Evolutionary conservation across 1,140 invertebrate genomes (phyloP).

Genomic region (Lineus longissimus): DNA sequence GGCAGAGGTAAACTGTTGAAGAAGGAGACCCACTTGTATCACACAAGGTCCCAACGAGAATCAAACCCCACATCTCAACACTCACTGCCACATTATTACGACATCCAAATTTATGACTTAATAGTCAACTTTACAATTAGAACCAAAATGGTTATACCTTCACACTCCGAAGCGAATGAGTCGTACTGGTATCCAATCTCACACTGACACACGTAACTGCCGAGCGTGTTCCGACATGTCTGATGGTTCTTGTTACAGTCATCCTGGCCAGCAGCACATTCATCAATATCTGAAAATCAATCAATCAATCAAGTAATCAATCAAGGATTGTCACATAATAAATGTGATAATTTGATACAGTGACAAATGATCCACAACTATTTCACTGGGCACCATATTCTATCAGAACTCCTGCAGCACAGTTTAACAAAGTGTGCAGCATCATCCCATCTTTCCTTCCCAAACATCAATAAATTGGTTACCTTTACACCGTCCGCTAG

Average conservation of each 20-base stretch:
- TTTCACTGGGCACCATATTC: too few relatives aligned
- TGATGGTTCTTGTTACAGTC: slow-evolving; percentile 29
- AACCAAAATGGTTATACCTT: slow-evolving; percentile 25
- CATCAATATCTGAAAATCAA: slow-evolving; percentile 48
- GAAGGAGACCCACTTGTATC: too few relatives aligned
- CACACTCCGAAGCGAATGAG: slow-evolving; percentile 25
- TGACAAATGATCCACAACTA: too few relatives aligned
- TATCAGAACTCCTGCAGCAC: too few relatives aligned
- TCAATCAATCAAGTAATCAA: not conserved
- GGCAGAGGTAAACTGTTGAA: too few relatives aligned
- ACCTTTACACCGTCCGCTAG: not conserved
- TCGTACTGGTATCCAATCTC: slow-evolving; percentile 35
- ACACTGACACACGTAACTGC: slow-evolving; percentile 53
- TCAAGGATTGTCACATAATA: too few relatives aligned
- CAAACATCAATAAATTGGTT: not conserved
- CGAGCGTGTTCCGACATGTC: slow-evolving; percentile 48
- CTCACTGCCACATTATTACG: not conserved
- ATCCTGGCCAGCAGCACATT: slow-evolving; percentile 43
- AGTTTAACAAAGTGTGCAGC: too few relatives aligned
- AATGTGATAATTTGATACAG: too few relatives aligned
- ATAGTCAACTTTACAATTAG: not conserved
- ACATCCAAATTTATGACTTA: not conserved
- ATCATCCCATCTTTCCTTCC: too few relatives aligned
- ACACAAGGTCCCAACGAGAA: too few relatives aligned
- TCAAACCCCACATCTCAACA: slow-evolving; percentile 3